phyloP scores from a whole-genome alignment of 2,888 invertebrate genomes.

The Metacarcinus magister region DNA sequence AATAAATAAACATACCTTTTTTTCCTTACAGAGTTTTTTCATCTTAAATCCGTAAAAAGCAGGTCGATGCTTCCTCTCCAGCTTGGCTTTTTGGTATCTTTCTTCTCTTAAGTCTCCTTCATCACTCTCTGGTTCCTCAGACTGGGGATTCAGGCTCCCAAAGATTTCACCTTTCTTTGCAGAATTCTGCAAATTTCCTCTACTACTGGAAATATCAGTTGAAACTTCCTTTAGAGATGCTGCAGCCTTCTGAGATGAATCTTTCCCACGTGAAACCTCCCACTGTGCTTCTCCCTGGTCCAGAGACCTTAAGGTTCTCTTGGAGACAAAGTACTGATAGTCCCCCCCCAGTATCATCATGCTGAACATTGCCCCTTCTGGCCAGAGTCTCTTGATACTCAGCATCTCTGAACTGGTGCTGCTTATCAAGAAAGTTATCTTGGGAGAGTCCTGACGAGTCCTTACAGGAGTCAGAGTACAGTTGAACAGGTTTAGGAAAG shows the following conservation, averaged over 20 bases:
- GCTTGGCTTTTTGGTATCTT: constrained; percentile 52
- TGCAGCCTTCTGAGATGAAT: background rate
- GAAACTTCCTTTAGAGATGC: background rate
- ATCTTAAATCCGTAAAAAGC: constrained; percentile 71
- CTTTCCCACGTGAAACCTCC: background rate
- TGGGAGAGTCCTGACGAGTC: background rate
- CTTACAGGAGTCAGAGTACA: background rate
- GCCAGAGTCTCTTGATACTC: background rate
- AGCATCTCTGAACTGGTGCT: constrained; percentile 28
- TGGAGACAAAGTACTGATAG: constrained; percentile 41
- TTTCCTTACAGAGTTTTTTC: constrained; percentile 73
- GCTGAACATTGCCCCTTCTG: background rate
- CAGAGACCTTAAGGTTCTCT: background rate
- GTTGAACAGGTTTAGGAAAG: background rate
- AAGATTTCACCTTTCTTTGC: background rate
- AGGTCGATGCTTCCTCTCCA: constrained; percentile 60
- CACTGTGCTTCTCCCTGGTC: background rate
- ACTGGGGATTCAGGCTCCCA: constrained; percentile 46
- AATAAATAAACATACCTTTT: constrained; percentile 65
- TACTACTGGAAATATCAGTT: background rate
- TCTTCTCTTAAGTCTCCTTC: constrained; percentile 58
- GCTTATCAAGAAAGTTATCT: constrained; percentile 34
- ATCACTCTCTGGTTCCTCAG: constrained; percentile 30
- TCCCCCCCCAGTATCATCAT: constrained; percentile 70
- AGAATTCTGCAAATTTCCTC: background rate